Percentiles rank a stretch among this genome's conserved stretches.
Evolutionary conservation across 2,888 invertebrate species (phyloP).

Genomic region (Nemapogon koenigi): DNA sequence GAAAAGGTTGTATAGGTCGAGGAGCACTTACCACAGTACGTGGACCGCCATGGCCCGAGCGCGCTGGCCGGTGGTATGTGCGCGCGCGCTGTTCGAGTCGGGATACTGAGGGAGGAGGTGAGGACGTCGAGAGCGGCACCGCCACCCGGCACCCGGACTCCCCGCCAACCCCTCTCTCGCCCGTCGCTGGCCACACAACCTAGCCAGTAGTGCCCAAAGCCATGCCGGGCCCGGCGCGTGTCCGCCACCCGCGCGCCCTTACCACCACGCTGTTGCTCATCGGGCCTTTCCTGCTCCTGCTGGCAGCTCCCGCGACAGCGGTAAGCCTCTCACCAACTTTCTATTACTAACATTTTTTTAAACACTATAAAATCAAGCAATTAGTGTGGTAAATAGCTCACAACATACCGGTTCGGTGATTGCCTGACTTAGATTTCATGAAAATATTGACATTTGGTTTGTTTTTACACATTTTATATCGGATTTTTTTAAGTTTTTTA

Average conservation of each 20-base stretch:
- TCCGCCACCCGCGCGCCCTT: constrained; percentile 42
- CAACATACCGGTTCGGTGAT: too few relatives aligned
- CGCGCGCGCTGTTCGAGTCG: constrained; percentile 60
- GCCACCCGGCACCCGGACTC: constrained; percentile 35
- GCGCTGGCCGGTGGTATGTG: constrained; percentile 53
- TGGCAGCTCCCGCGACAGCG: background rate
- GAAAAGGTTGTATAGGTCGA: background rate
- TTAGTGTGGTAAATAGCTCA: too few relatives aligned
- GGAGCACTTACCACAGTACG: constrained; percentile 43
- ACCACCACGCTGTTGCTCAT: too few relatives aligned
- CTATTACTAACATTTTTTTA: too few relatives aligned
- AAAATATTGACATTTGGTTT: too few relatives aligned
- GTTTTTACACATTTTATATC: too few relatives aligned
- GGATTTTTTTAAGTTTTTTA: too few relatives aligned
- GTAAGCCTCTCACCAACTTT: background rate
- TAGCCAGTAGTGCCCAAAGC: constrained; percentile 58
- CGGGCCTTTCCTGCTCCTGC: constrained; percentile 1
- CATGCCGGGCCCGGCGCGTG: constrained; percentile 62
- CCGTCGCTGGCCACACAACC: constrained; percentile 28
- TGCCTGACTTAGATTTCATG: too few relatives aligned
- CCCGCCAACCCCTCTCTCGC: constrained; percentile 16
- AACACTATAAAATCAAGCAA: too few relatives aligned
- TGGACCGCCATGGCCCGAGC: constrained; percentile 55
- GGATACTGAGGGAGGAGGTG: constrained; percentile 59
- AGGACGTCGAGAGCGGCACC: constrained; percentile 32